A percentile compares a stretch with the other conserved stretches of the same genome.
Conservation (phyloP, 1,140 invertebrate species). For the Panagrolaimus sp. region DNA sequence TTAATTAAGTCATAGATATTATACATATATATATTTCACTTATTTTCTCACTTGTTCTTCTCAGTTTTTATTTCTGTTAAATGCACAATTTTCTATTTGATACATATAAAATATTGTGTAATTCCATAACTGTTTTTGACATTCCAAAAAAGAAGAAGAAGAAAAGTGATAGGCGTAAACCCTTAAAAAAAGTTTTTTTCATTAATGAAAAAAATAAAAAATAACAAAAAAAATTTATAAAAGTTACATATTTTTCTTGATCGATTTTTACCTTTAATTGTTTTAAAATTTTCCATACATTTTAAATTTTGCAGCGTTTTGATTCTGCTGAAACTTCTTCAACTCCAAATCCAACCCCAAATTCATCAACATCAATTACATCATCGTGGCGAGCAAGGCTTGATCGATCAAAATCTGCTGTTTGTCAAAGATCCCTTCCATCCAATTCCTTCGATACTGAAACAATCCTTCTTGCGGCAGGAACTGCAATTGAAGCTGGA, state of each 20-base stretch:
- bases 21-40: too few species aligned
- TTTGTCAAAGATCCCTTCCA: slow-evolving; percentile 7
- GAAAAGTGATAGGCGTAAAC: background rate
- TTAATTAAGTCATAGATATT: too few species aligned
- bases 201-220: background rate
- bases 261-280: too few species aligned
- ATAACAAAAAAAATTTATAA: background rate
- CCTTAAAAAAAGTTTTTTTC: background rate
- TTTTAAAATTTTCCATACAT: too few species aligned
- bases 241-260: slow-evolving; percentile 3
- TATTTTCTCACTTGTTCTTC: too few species aligned
- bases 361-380: background rate
- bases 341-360: background rate
- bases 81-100: too few species aligned
- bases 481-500: slow-evolving; percentile 21
- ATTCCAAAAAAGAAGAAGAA: background rate
- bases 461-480: background rate
- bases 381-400: slow-evolving; percentile 4
- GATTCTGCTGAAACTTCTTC: background rate
- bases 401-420: background rate
- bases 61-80: too few species aligned
- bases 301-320: slow-evolving; percentile 1
- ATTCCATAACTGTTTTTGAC: too few species aligned
- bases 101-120: too few species aligned
- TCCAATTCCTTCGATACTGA: slow-evolving; percentile 13